Percentiles rank a stretch among this genome's conserved stretches.
Evolutionary conservation across 2,113 vertebrate species (phyloP).

Genomic region (Saccopteryx bilineata): DNA sequence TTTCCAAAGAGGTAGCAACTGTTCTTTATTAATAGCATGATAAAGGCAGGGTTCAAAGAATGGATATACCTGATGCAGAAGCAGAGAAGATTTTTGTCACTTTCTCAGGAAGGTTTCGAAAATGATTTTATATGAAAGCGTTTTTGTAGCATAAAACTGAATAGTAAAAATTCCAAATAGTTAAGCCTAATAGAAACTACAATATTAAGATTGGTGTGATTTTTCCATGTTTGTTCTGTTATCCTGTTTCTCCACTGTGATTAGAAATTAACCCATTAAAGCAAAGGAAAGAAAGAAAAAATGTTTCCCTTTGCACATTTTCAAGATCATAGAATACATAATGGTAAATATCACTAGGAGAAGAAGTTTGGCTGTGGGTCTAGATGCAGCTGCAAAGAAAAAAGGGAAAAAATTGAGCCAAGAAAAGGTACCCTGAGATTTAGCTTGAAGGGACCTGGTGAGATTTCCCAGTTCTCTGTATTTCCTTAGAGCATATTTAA

Average conservation of each 20-base stretch:
- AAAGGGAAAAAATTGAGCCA: no score
- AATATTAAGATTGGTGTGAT: neutral
- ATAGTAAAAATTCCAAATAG: neutral
- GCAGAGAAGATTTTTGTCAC: neutral
- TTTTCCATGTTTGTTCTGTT: neutral
- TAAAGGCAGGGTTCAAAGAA: constrained; percentile 7
- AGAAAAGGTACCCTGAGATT: neutral
- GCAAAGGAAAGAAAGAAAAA: neutral
- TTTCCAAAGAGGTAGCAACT: neutral
- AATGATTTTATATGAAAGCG: constrained; percentile 17
- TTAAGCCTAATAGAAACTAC: neutral
- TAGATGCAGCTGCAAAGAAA: neutral
- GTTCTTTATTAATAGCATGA: neutral
- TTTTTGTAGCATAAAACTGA: neutral
- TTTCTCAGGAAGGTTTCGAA: neutral
- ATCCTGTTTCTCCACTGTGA: neutral
- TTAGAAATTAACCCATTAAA: constrained; percentile 18
- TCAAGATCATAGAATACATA: neutral
- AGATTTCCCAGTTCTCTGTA: neutral
- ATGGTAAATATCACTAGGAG: neutral
- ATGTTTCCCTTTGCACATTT: neutral
- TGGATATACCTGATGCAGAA: neutral
- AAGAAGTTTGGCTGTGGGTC: neutral
- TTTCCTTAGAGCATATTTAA: neutral
- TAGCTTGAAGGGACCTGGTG: neutral